Conservation (phyloP, 2,797 vertebrate genomes). For the Acipenser oxyrinchus region DNA sequence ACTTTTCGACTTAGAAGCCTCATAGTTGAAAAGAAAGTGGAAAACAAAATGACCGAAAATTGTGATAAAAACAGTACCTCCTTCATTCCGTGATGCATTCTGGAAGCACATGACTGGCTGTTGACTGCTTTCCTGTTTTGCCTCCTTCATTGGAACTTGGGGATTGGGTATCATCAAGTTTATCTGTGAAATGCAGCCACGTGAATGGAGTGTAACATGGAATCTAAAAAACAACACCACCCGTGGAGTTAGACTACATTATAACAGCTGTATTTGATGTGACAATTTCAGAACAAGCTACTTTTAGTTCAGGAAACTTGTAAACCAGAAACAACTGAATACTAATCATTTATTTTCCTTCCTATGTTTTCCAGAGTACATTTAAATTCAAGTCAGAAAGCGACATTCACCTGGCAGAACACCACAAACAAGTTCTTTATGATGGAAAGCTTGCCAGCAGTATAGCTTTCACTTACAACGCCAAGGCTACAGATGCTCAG, state of each 20-base stretch:
- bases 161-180: no score
- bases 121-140: no score
- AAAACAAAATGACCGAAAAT: no score
- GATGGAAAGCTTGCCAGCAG: conserved; percentile 90
- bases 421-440: conserved; percentile 91
- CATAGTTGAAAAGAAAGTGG: no score
- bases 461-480: conserved; percentile 93
- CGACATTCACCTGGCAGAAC: conserved; percentile 92
- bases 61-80: no score
- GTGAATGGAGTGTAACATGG: no score
- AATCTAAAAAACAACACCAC: no score
- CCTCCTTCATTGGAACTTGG: no score
- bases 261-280: conserved; percentile 10
- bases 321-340: not conserved
- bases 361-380: conserved; percentile 69
- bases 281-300: conserved; percentile 24
- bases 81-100: no score
- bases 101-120: no score
- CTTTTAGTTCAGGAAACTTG: not conserved
- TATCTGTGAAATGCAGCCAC: no score
- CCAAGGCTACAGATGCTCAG: conserved; percentile 90
- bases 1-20: no score
- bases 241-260: not conserved
- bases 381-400: conserved; percentile 97
- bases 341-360: not conserved